phyloP scores from a whole-genome alignment of 2,113 vertebrate genomes.

The Pachypanchax playfairii region DNA sequence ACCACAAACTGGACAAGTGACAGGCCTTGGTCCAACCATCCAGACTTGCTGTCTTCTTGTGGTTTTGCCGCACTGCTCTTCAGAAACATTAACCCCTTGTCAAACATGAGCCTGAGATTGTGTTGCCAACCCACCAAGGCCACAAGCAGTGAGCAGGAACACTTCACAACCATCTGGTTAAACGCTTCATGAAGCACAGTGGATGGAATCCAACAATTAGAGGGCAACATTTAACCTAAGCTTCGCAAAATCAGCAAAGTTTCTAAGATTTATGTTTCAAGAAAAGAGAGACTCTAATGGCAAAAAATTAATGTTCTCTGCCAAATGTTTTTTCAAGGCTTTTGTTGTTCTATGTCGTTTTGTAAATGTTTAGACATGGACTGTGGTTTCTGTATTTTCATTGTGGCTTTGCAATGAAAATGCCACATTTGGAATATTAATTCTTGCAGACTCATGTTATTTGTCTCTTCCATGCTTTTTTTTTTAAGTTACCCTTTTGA shows the following conservation, averaged over 20 bases:
- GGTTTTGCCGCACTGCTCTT: slow-evolving; percentile 61
- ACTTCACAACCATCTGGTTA: slow-evolving; percentile 40
- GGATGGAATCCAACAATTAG: slow-evolving; percentile 47
- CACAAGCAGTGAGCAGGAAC: slow-evolving; percentile 51
- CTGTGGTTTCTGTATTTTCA: slow-evolving; percentile 23
- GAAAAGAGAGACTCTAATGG: neutral
- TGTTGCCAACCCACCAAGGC: slow-evolving; percentile 47
- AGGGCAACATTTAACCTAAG: slow-evolving; percentile 36
- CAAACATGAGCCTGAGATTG: slow-evolving; percentile 48
- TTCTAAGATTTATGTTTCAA: slow-evolving; percentile 38
- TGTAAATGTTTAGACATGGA: slow-evolving; percentile 10
- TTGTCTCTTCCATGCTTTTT: neutral
- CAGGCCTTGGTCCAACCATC: slow-evolving; percentile 58
- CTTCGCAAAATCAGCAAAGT: slow-evolving; percentile 50
- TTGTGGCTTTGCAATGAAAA: slow-evolving; percentile 13
- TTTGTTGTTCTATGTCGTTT: slow-evolving; percentile 16
- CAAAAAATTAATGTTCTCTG: slow-evolving; percentile 2
- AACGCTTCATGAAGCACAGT: slow-evolving; percentile 30
- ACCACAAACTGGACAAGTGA: slow-evolving; percentile 67
- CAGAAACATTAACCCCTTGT: slow-evolving; percentile 74
- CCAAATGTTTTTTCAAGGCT: neutral
- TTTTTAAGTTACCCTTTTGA: slow-evolving; percentile 15
- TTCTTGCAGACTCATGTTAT: slow-evolving; percentile 11
- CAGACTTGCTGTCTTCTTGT: slow-evolving; percentile 76
- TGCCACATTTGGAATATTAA: neutral